These are phyloP conservation scores for Liodrosophila aerea DNA, from an alignment of 2,888 invertebrate species.

Conservation along the genomic window DNA sequence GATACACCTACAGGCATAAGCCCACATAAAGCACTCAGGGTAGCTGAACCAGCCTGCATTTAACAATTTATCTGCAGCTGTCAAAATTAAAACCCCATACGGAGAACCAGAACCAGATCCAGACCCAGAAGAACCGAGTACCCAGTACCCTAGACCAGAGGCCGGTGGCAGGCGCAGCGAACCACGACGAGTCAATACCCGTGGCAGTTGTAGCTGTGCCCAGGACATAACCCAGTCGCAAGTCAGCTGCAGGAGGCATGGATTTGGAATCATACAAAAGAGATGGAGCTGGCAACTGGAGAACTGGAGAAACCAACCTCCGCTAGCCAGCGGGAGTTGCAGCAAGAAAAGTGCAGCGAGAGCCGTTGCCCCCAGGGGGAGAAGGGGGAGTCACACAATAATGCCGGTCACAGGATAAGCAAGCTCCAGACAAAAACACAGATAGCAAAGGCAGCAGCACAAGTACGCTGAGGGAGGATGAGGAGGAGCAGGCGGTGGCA, in stretches of 20 bases:
- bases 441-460: conserved; percentile 10
- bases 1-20: conserved; percentile 64
- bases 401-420: conserved; percentile 75
- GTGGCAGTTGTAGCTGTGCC: conserved; percentile 60
- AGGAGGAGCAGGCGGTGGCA: neutral
- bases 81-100: conserved; percentile 81
- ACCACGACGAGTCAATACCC: conserved; percentile 74
- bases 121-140: conserved; percentile 15
- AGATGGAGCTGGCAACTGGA: conserved; percentile 12
- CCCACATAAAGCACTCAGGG: conserved; percentile 74
- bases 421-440: conserved; percentile 36
- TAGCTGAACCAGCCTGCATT: conserved; percentile 72
- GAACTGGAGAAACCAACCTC: conserved; percentile 12
- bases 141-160: too few relatives aligned
- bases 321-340: conserved; percentile 12
- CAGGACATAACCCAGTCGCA: conserved; percentile 71
- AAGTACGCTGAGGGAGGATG: neutral
- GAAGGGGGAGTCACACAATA: conserved; percentile 68
- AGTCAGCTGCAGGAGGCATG: conserved; percentile 73
- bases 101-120: conserved; percentile 48
- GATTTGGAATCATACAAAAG: conserved; percentile 51
- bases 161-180: conserved; percentile 49
- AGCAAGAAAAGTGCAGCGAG: conserved; percentile 31
- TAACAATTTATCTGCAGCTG: conserved; percentile 82
- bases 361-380: conserved; percentile 40